These are phyloP conservation scores for Lathronympha strigana DNA, from an alignment of 2,888 invertebrate genomes.

Conservation along the genomic window DNA sequence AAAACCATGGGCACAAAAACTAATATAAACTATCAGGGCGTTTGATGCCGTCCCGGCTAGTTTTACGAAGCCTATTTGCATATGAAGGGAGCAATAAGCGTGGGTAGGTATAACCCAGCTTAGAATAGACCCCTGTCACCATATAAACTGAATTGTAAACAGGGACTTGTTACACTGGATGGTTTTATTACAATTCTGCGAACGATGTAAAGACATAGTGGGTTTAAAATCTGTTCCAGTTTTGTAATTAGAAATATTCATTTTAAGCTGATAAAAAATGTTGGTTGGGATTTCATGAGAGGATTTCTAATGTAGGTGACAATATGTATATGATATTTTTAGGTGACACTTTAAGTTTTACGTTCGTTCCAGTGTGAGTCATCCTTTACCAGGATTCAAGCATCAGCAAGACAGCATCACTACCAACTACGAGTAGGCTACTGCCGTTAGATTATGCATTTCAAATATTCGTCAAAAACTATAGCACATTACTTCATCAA, in stretches of 20 bases:
- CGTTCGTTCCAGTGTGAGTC: no score
- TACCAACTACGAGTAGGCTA: no score
- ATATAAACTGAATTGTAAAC: not conserved
- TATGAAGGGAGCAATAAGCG: constrained; percentile 35
- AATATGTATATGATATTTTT: no score
- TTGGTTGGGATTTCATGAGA: no score
- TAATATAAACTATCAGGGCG: constrained; percentile 5
- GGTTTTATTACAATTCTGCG: constrained; percentile 4
- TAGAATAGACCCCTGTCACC: not conserved
- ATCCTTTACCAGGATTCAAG: no score
- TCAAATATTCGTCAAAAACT: no score
- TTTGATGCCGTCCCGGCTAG: constrained; percentile 7
- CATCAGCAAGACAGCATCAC: no score
- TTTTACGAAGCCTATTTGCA: constrained; percentile 31
- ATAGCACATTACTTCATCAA: no score
- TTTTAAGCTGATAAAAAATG: no score
- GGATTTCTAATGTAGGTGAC: no score
- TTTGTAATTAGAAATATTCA: constrained; percentile 3
- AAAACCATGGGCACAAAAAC: not conserved
- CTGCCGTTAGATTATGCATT: no score
- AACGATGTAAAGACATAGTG: constrained; percentile 7
- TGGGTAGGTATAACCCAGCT: not conserved
- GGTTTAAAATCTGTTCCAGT: constrained; percentile 12
- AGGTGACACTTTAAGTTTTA: no score
- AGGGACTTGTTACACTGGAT: not conserved